phyloP scores from a whole-genome alignment of 2,113 vertebrate species.

The Marcusenius ussheri region DNA sequence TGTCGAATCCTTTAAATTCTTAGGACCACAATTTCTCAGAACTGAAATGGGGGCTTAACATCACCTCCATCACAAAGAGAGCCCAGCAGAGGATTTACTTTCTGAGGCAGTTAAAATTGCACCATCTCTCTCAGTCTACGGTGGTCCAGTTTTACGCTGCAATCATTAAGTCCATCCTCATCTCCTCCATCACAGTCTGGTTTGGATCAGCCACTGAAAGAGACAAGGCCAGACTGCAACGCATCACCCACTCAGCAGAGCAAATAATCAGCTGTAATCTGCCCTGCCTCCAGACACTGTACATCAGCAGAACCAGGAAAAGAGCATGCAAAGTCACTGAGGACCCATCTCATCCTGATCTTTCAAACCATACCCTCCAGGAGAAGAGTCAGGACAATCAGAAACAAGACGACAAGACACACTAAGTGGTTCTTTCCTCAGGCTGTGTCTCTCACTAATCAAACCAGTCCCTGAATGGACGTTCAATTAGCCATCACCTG shows the following conservation, averaged over 20 bases:
- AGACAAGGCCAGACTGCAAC: neutral
- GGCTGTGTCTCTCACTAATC: too few relatives aligned
- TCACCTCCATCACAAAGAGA: neutral
- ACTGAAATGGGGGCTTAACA: neutral
- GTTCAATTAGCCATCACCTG: neutral
- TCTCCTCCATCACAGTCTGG: neutral
- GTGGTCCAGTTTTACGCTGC: too few relatives aligned
- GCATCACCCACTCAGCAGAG: neutral
- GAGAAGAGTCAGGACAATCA: neutral
- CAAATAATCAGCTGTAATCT: too few relatives aligned
- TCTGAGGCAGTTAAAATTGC: neutral
- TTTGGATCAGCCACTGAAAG: neutral
- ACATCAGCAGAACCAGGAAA: too few relatives aligned
- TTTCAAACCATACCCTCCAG: neutral
- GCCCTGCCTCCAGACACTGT: too few relatives aligned
- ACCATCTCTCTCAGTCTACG: neutral
- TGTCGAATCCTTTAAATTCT: neutral
- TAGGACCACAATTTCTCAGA: neutral
- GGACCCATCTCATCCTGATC: neutral
- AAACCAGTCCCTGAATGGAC: too few relatives aligned
- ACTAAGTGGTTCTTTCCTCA: too few relatives aligned
- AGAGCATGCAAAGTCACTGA: neutral
- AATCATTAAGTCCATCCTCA: neutral
- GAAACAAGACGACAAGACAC: too few relatives aligned
- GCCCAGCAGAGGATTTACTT: neutral